A percentile compares a stretch with the other conserved stretches of the same genome.
These are phyloP conservation scores for Sturnus vulgaris DNA, from an alignment of 2,113 vertebrate species.

Conservation along the genomic window DNA sequence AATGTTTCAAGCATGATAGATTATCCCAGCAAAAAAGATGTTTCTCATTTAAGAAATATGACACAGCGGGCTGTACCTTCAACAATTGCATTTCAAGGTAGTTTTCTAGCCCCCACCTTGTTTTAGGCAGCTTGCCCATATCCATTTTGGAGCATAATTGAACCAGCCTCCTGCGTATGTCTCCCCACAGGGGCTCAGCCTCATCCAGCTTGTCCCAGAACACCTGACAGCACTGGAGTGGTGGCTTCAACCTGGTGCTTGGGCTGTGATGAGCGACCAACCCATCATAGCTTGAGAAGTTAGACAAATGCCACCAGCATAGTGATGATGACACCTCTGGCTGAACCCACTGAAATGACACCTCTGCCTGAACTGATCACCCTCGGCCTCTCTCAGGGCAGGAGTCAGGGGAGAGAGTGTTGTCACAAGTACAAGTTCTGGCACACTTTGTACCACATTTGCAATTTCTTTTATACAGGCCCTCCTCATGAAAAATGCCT, in stretches of 20 bases:
- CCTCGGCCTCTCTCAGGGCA: accelerated
- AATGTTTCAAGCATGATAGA: constrained; percentile 26
- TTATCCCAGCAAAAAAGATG: not conserved
- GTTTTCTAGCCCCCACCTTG: not conserved
- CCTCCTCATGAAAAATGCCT: not conserved
- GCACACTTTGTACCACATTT: accelerated
- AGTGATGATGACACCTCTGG: not conserved
- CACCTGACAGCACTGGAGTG: accelerated
- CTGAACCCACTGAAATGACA: not conserved
- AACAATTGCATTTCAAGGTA: not conserved
- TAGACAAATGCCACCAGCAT: not conserved
- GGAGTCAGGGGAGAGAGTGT: not conserved
- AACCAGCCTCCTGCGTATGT: not conserved
- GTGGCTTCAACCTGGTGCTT: not conserved
- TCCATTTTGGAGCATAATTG: not conserved
- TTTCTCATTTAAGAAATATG: not conserved
- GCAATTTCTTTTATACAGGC: accelerated
- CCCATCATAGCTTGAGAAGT: accelerated
- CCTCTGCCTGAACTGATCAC: not conserved
- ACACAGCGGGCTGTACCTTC: not conserved
- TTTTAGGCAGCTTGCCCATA: not conserved
- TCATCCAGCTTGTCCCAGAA: not conserved
- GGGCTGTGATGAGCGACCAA: accelerated
- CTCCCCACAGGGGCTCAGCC: not conserved
- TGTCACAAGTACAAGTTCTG: not conserved